Base-by-base conservation (phyloP, 1,140 invertebrate genomes). In the Medauroidea extradentata region DNA sequence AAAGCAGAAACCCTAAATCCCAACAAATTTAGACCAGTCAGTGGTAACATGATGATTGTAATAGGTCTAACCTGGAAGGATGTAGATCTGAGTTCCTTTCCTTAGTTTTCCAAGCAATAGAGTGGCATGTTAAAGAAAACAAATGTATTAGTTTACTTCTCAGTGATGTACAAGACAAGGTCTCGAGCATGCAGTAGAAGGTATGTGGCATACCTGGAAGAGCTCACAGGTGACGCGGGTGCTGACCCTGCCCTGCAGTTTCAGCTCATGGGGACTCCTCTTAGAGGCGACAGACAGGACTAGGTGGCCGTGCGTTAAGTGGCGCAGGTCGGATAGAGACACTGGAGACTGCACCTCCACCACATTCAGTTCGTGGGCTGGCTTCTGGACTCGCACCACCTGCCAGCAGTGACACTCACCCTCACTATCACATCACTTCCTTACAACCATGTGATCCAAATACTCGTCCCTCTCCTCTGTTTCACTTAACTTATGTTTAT, bases 181-280 rank as follows among this genome's bases (percentile, higher is more conserved):
- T 11, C 9, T 41, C n/a, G 9, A 46, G 18, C n/a, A n/a, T n/a
- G n/a, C 29, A 34, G 29, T 11, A 34, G 29, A 11, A 4, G 49
- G 16, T 34, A 18, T 14, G 19, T 8, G 19, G 1, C 71, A 62
- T 25, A 71, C 81, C 63, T 91, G 89, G 70, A 90, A 92, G 42
- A 93, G 79, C 71, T 94, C 90, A 67, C 91, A 93, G 7, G 85
- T 85, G 1, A 84, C 83, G 54, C 85, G 81, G 9, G 88, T 85
- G 5, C 85, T 77, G 4, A 91, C 82, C 13, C 75, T 73, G 0
- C 90, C 89, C 14, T 76, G 78, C 8, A 91, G 75, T 49, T 80
- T 78, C 11, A 89, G 67, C 8, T 71, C 71, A 34, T 85, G 78
- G 0, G 83, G 81, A 53, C 84, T 80, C 8, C 80, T 81, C 38